phyloP scores from a whole-genome alignment of 2,113 vertebrate genomes.

The Zonotrichia leucophrys region DNA sequence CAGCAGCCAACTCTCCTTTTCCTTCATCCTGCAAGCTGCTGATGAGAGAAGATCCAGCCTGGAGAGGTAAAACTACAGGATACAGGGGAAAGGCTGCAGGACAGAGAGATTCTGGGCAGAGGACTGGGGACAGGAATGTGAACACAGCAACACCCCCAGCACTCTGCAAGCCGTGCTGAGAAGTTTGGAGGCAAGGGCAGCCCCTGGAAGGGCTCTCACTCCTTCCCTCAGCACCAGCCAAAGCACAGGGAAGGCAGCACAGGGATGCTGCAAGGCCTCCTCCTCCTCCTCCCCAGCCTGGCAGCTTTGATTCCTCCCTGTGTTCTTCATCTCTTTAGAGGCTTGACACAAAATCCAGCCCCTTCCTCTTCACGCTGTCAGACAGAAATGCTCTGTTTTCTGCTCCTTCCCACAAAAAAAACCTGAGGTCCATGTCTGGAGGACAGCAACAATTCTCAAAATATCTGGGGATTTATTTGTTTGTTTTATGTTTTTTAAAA shows the following conservation, averaged over 20 bases:
- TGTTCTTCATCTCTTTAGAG: background rate
- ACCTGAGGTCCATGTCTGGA: background rate
- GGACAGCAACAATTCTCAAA: background rate
- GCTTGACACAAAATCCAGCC: background rate
- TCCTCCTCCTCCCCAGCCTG: background rate
- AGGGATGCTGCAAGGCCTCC: background rate
- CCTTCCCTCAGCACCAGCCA: background rate
- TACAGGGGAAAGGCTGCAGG: background rate
- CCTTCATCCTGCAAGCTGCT: background rate
- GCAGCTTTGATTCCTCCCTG: background rate
- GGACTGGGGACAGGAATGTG: background rate
- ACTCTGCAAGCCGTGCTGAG: background rate
- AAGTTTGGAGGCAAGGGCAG: background rate
- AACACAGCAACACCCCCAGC: background rate
- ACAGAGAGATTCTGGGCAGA: background rate
- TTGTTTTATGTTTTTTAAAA: background rate
- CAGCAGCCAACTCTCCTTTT: background rate
- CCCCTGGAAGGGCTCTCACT: background rate
- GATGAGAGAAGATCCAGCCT: background rate
- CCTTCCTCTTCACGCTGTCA: background rate
- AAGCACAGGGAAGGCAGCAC: background rate
- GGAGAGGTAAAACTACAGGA: background rate
- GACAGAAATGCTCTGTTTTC: background rate
- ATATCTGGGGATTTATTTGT: background rate
- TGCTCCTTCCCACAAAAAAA: background rate